phyloP scores from a whole-genome alignment of 2,797 vertebrate species.

The Pitangus sulphuratus region DNA sequence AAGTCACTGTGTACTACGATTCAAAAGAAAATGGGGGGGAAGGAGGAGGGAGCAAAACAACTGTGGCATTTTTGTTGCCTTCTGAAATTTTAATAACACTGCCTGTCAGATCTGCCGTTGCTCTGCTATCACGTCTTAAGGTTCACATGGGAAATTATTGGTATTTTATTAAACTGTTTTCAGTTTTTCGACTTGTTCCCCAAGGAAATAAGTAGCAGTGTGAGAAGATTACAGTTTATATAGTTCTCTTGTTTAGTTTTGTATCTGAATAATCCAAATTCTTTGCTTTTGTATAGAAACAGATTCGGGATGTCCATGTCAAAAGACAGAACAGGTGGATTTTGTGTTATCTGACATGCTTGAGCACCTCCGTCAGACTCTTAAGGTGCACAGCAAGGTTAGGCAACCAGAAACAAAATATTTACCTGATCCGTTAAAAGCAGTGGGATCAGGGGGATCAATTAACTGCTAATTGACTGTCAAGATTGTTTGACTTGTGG shows the following conservation, averaged over 20 bases:
- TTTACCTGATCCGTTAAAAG: background rate
- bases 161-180: background rate
- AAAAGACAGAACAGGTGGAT: background rate
- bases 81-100: background rate
- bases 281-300: background rate
- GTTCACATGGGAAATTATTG: background rate
- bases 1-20: background rate
- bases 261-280: background rate
- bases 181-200: background rate
- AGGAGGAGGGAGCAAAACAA: rapidly evolving
- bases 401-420: background rate
- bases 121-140: background rate
- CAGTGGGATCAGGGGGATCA: background rate
- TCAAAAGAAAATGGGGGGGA: background rate
- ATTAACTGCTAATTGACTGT: conserved; percentile 25
- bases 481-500: background rate
- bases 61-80: background rate
- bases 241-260: background rate
- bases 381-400: background rate
- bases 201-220: background rate
- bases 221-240: background rate
- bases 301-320: background rate
- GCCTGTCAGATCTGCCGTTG: background rate
- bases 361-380: background rate
- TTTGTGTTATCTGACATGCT: background rate